Base-by-base conservation (phyloP, 2,797 vertebrate species). In the Enteromius afrohamiltoni region DNA sequence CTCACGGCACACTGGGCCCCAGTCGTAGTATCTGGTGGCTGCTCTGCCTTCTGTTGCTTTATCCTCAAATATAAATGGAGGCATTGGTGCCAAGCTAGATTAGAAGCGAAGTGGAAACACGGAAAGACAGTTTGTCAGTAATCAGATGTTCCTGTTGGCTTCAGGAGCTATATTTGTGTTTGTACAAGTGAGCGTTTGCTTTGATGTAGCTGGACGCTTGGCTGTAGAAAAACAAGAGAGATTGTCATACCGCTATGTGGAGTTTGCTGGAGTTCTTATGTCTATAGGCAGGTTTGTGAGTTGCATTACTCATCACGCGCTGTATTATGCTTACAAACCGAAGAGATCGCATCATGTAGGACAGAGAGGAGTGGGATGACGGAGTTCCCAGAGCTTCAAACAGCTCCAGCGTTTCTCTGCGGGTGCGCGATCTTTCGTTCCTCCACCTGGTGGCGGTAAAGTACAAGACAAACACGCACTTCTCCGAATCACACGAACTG, bases 361-460 rank as follows among this genome's bases (percentile, higher is more conserved):
- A 79, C 64, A 74, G 58, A 74, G 31, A 49, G 16, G 45, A 55
- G 49, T 40, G n/a, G 23, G 21, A 31, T 19, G 45, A 10, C 53
- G 40, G 74, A 77, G 69, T 31, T 65, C 49, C 31, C 11, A 8
- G 42, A 83, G 23, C 65, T 37, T 79, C 29, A 34, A 58, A 73
- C 17, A 34, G 19, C 77, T 77, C 85, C 45, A 51, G 4, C 75
- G 21, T 74, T 77, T 87, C 84, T 86, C 85, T 69, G 60, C 26
- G 37, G 37, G 34, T 55, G 75, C 77, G 77, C 84, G 65, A 91
- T 94, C 89, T 91, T 67, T 71, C 60, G 0, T 49, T 85, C 51
- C 82, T 60, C 93, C 95, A 94, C 94, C 90, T 89, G 95, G 94
- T 94, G 95, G 94, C 94, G 94, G 90, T 94, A 95, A 93, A 95